Base-by-base conservation (phyloP, 2,797 vertebrate genomes). In the Erethizon dorsatum region DNA sequence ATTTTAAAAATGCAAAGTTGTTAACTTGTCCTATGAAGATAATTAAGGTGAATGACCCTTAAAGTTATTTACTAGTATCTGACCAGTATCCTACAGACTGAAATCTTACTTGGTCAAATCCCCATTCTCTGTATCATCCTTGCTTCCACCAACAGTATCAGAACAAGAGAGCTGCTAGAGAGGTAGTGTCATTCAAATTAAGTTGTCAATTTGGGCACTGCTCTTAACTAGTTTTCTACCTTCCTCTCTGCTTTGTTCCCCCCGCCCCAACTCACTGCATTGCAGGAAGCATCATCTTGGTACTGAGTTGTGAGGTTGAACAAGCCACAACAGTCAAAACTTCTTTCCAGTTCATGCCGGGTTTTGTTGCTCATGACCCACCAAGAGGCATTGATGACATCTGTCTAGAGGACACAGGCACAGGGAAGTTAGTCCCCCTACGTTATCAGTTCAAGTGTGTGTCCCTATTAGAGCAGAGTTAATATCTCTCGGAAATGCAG, bases 261-360 rank as follows among this genome's bases (percentile, higher is more conserved):
- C 9, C 6, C 2, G 37, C 56, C 18, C 24, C 37, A 84, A 83
- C 99, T 99, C 98, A 99, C 99, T 61, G 99, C 99, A 0, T 1
- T 79, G 95, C 99, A 99, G 26, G 10, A 61, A 1, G n/a, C 3
- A 1, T 97, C 1, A 18, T 99, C 99, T 1, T 11, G 92, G 97
- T 98, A 99, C 15, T 71, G 57, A 1, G 10, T 5, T 5, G 98
- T 99, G 77, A 83, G 90, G 97, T 99, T 99, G 92, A 99, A 98
- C 92, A 99, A 98, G 17, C 99, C 99, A 41, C 99, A 99, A 98
- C 99, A 99, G 98, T 99, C 97, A 94, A 99, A 98, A 87, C 98
- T 99, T 6, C 24, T 96, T 98, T 99, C 99, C 97, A 99, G 97
- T 80, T 99, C 98, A 0, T 5, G 83, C 89, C 98, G 99, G 10